Conservation (phyloP, 2,888 invertebrate species). For the Adela reaumurella region DNA sequence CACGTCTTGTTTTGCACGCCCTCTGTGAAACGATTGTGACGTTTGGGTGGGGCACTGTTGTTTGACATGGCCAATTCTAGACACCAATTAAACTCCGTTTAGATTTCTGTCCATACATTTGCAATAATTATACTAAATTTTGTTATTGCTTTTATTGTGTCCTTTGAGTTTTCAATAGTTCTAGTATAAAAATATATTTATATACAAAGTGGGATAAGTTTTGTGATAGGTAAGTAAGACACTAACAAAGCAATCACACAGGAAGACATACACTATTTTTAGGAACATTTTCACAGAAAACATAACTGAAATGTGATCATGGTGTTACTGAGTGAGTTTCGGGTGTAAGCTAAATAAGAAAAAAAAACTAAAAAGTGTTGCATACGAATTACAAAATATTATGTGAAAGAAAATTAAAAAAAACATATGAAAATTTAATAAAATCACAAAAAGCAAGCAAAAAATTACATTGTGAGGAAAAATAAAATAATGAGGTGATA, state of each 20-base stretch:
- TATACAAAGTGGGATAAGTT: too few relatives aligned
- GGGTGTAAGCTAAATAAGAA: conserved; percentile 8
- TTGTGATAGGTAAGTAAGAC: conserved; percentile 8
- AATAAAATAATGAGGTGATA: conserved; percentile 8
- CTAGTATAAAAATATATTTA: too few relatives aligned
- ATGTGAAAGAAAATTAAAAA: neutral
- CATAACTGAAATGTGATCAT: conserved; percentile 52
- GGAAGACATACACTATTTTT: conserved; percentile 12
- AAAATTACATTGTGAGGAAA: conserved; percentile 7
- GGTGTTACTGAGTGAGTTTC: conserved; percentile 25
- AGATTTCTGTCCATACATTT: neutral
- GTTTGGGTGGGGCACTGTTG: conserved; percentile 64
- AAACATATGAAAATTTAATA: neutral
- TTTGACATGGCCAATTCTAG: conserved; percentile 75
- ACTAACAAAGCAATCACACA: conserved; percentile 22
- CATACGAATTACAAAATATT: conserved; percentile 11
- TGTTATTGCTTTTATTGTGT: neutral
- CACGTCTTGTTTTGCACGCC: conserved; percentile 60
- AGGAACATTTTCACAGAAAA: too few relatives aligned
- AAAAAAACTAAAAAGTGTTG: conserved; percentile 4
- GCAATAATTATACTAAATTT: neutral
- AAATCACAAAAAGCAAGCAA: conserved; percentile 7
- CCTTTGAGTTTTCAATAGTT: neutral
- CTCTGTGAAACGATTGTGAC: conserved; percentile 57
- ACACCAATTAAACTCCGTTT: conserved; percentile 18